Percentiles rank a stretch among this genome's conserved stretches.
Evolutionary conservation across 2,888 invertebrate species (phyloP).

Genomic region (Noctua janthe): DNA sequence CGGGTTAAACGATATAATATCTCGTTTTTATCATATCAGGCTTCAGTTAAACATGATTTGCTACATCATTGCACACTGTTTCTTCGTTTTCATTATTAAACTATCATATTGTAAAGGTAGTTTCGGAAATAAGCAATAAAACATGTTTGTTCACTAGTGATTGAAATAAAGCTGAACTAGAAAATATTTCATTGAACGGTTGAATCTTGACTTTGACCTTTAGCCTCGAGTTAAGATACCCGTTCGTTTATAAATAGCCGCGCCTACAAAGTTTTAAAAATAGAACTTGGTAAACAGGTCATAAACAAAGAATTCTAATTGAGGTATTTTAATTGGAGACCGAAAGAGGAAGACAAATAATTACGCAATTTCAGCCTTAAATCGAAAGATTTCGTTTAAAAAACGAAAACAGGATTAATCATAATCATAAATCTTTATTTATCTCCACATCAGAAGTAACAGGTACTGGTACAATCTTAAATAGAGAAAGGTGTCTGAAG

Average conservation of each 20-base stretch:
- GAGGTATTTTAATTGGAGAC: constrained; percentile 1
- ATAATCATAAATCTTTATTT: no score
- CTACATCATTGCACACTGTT: not conserved
- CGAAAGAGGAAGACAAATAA: constrained; percentile 6
- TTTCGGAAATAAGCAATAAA: not conserved
- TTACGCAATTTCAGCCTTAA: constrained; percentile 5
- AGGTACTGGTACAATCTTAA: no score
- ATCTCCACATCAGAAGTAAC: no score
- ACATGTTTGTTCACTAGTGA: not conserved
- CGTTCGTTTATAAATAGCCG: not conserved
- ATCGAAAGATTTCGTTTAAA: not conserved
- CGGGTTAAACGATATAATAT: not conserved
- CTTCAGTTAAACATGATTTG: not conserved
- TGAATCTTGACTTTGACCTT: not conserved
- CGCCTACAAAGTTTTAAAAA: constrained; percentile 1
- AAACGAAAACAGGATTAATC: not conserved
- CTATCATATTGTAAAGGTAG: not conserved
- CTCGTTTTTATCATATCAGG: not conserved
- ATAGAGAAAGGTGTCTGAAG: no score
- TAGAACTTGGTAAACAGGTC: constrained; percentile 10
- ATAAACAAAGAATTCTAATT: constrained; percentile 7
- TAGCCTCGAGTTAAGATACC: not conserved
- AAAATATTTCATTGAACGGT: not conserved
- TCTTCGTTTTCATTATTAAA: not conserved
- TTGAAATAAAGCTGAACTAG: not conserved